Base-by-base conservation (phyloP, 2,888 invertebrate genomes). In the Pemphredon lugubris region DNA sequence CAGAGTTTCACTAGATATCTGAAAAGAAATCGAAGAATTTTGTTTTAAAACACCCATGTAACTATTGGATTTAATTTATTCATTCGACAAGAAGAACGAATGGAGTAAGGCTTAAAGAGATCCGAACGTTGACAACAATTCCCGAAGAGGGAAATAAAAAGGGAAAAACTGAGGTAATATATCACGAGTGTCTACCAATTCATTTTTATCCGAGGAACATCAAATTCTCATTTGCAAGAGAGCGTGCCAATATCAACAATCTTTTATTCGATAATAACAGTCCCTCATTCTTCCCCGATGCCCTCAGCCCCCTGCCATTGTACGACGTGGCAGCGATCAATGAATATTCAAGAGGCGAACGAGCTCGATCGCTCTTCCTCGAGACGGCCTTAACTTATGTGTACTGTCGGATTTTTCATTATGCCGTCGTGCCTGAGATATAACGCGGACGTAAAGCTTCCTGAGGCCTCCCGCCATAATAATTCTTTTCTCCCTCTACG, bases 321-420 rank as follows among this genome's bases (percentile, higher is more conserved):
- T 53, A 61, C 30, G 45, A 63, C 26, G 64, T 40, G 45, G 66
- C 53, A 26, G 55, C 54, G 68, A 59, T 54, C 73, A 44, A 83
- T 82, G 82, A 82, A 82, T 82, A 82, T 82, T 83, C 82, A 82
- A 59, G 60, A 83, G 78, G 58, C 59, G 72, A 81, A 60, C 68
- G 59, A 70, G 70, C 61, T 55, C 73, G 75, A 83, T 81, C 81
- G 67, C 59, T 81, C 79, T 73, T 74, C 70, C 76, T 77, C 66
- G 71, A 67, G 75, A 67, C 73, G 66, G 59, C 47, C 51, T 67
- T 83, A 70, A 83, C 77, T 82, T 82, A 83, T 72, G 67, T 70
- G 59, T 50, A 63, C 70, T 59, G 71, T 66, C 60, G 54, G 67
- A 82, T 75, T 82, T 83, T 82, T 83, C 81, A 83, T 82, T 82